phyloP scores from a whole-genome alignment of 2,888 invertebrate species.

The Oscheius myriophilus region DNA sequence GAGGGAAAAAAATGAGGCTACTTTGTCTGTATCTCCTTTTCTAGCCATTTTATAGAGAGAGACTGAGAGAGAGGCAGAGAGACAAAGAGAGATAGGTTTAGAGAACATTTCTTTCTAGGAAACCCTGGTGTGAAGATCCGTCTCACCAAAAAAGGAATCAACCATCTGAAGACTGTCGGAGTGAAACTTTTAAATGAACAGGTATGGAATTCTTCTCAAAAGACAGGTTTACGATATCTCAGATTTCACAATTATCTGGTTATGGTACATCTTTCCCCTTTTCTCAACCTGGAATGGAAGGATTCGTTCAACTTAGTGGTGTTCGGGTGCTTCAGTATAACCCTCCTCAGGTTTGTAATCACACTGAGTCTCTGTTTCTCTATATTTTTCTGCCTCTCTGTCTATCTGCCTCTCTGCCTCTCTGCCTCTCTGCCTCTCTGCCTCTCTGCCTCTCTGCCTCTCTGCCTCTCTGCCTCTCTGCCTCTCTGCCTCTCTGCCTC shows the following conservation, averaged over 20 bases:
- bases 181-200: conserved; percentile 68
- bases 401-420: no score
- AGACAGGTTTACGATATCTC: neutral
- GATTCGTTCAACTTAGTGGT: conserved; percentile 57
- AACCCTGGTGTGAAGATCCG: conserved; percentile 66
- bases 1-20: no score
- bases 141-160: conserved; percentile 68
- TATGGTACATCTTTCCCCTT: conserved; percentile 57
- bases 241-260: conserved; percentile 27
- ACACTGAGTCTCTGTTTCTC: no score
- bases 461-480: no score
- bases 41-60: neutral
- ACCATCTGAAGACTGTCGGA: conserved; percentile 66
- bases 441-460: no score
- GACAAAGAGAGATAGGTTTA: neutral
- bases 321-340: conserved; percentile 59
- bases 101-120: conserved; percentile 47
- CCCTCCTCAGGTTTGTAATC: conserved; percentile 57
- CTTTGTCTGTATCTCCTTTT: no score
- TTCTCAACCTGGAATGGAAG: conserved; percentile 62
- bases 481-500: no score
- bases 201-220: conserved; percentile 29
- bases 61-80: conserved; percentile 7
- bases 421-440: no score
- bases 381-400: no score